Base-by-base conservation (phyloP, 1,140 invertebrate genomes). In the Bombus waltoni region DNA sequence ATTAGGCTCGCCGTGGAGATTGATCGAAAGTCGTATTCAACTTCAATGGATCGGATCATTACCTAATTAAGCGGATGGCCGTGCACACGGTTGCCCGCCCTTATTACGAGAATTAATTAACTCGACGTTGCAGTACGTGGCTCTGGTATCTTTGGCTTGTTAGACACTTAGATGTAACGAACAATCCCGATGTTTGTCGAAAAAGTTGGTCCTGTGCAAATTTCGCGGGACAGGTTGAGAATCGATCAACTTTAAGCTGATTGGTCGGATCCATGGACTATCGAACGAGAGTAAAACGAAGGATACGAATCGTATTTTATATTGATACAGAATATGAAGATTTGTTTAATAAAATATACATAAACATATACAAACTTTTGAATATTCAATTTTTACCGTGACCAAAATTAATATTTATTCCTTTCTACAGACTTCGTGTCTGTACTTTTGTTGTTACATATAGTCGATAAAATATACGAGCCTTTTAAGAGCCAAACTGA, bases 1-100 rank as follows among this genome's bases (percentile, higher is more conserved):
- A 93, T 93, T 93, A 89, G 90, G 81, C 89, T 53, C 84, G 83
- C 76, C 73, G 65, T 11, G 38, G 47, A 68, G 82, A 93, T 93
- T 83, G 91, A 90, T 93, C 88, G 87, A 90, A 90, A 88, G 87
- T 90, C 88, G 89, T 77, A 78, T 89, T 86, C 73, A 88, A 83
- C 83, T 86, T 88, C 74, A 91, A 89, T 86, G 72, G 81, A 38
- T 89, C 80, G 66, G 77, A 79, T 65, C 71, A 83, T 90, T 89
- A 83, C 72, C 88, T 92, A 92, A 92, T 92, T 92, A 92, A 88
- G 68, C 65, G 72, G 57, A n/a, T 47, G 80, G 47, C 47, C 32
- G 68, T 65, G 72, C 66, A 53, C 59, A 15, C 74, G 35, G 59
- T 66, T 84, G 35, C 59, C 32, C 42, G 40, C 57, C 70, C 72